Evolutionary conservation across 37 sponge, comb jelly and placozoan genomes (phyloP), one percentile per base, ranked within the genome.

Genomic region (Cliona cf. orientalis): DNA sequence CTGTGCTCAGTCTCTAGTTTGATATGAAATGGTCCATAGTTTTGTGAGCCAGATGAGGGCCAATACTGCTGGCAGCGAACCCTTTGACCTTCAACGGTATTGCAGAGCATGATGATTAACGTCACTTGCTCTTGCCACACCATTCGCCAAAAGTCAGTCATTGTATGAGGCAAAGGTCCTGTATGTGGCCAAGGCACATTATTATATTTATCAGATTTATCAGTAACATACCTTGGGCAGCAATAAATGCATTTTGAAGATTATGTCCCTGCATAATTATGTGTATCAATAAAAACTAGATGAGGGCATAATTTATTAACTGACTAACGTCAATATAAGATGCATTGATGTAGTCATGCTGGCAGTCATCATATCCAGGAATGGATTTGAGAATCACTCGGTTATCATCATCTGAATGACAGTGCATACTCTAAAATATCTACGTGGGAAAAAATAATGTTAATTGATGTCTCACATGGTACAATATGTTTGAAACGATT

Each of bases 341-440:
- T 32, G 91, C 91, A 45, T 83, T 84, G 41, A 90, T 90, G 81
- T 90, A 90, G 25, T 72, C 74, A 44, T 65, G 25, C 7, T 21
- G 17, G 32, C 41, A 37, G 65, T 75, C 63, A 23, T 38, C 66
- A 23, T 37, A 22, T 7, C 75, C 66, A 2, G 65, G 46, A 14
- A 83, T 69, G 7, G 84, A 56, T 1, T 37, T 36, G 35, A 89
- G 39, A 23, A 42, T 23, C 7, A 89, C 72, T 31, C 69, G 58
- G 39, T 73, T 56, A 40, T 89, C 68, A 70, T 89, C 90, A 89
- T 89, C 90, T 89, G 66, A 61, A 22, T 23, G n/a, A 1, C 26
- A 5, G 2, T 53, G 17, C 14, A 29, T 37, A 33, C 46, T 26
- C 9, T 2, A 0, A 3, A 14, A 14, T 14, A 57, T 1, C 7